Evolutionary conservation across 2,888 invertebrate species (phyloP).

Genomic region (Athalia rosae): DNA sequence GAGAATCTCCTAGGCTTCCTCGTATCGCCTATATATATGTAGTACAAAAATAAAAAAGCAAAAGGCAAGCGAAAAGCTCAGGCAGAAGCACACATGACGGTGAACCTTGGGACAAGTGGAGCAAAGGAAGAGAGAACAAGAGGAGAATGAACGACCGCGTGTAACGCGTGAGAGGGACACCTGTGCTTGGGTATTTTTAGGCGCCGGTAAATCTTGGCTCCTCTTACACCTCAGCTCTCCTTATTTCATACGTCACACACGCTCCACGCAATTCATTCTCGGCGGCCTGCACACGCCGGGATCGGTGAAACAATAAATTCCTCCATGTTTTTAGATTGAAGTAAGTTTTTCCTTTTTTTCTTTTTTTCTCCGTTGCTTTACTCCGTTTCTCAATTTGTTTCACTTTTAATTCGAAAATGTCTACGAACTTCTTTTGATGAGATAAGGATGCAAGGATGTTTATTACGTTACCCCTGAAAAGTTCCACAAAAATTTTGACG

Average conservation of each 20-base stretch:
- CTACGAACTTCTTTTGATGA: too few relatives aligned
- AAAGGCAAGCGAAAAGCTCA: background rate
- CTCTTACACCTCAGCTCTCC: constrained; percentile 5
- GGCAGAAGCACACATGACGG: background rate
- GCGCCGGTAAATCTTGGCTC: constrained; percentile 30
- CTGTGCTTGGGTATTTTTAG: constrained; percentile 31
- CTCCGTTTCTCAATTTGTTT: too few relatives aligned
- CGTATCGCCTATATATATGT: too few relatives aligned
- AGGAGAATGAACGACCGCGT: constrained; percentile 29
- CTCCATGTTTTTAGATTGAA: background rate
- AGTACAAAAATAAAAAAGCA: constrained; percentile 1
- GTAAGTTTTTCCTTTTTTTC: too few relatives aligned
- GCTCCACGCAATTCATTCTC: constrained; percentile 31
- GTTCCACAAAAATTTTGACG: too few relatives aligned
- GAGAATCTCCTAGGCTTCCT: too few relatives aligned
- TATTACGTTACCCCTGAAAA: too few relatives aligned
- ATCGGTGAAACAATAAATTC: constrained; percentile 21
- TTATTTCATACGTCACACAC: constrained; percentile 22
- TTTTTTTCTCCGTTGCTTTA: too few relatives aligned
- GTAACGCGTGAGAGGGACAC: constrained; percentile 31
- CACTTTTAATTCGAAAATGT: too few relatives aligned
- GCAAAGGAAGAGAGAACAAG: constrained; percentile 14
- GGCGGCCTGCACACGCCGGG: background rate
- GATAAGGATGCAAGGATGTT: too few relatives aligned
- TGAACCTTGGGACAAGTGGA: constrained; percentile 25